Conservation (phyloP, 2,113 vertebrate species). For the Oenanthe melanoleuca region DNA sequence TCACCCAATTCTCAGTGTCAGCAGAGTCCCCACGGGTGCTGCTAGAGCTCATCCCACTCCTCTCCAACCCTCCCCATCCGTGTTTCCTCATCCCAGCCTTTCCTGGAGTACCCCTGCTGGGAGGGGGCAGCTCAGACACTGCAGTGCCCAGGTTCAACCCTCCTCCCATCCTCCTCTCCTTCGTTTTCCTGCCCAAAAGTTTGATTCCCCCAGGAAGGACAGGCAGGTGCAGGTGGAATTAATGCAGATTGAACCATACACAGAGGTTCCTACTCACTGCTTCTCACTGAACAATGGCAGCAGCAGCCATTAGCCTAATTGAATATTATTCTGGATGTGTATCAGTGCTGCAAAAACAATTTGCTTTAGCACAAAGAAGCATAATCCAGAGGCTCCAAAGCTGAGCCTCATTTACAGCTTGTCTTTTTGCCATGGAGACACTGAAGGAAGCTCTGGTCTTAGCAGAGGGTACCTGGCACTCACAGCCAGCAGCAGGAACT, state of each 20-base stretch:
- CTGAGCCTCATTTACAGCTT: not conserved
- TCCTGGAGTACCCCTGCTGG: not conserved
- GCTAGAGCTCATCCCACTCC: not conserved
- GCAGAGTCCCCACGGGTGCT: not conserved
- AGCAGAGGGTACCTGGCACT: not conserved
- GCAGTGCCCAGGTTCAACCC: not conserved
- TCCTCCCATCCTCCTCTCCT: not conserved
- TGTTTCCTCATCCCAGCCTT: not conserved
- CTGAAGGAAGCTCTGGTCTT: not conserved
- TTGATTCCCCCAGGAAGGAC: not conserved
- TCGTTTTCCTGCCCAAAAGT: not conserved
- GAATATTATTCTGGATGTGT: not conserved
- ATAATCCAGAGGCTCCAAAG: not conserved
- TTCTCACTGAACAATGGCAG: not conserved
- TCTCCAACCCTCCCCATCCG: not conserved
- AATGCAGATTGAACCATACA: not conserved
- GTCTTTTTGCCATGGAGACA: not conserved
- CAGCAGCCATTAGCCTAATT: slow-evolving; percentile 18
- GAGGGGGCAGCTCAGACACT: not conserved
- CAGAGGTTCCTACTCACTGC: not conserved
- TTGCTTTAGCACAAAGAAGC: not conserved
- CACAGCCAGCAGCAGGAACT: not conserved
- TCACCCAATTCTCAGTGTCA: not conserved
- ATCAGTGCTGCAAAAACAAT: not conserved
- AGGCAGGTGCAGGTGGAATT: not conserved